Conservation (phyloP, 2,113 vertebrate species). For the Bothrops jararaca region DNA sequence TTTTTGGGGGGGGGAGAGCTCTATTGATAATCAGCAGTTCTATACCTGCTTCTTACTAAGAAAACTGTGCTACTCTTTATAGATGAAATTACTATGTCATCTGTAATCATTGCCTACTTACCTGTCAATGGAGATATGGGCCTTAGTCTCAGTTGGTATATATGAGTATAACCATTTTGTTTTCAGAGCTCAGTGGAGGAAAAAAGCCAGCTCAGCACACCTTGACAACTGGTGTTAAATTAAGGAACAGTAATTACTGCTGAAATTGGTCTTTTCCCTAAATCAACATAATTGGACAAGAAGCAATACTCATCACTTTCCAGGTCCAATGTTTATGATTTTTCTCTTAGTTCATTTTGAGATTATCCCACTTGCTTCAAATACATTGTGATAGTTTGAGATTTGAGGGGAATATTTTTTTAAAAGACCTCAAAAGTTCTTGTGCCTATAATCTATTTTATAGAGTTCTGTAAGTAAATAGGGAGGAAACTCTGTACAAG, state of each 20-base stretch:
- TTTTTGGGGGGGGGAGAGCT: background rate
- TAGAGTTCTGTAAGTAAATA: background rate
- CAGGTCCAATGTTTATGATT: background rate
- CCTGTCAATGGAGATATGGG: background rate
- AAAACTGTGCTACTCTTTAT: background rate
- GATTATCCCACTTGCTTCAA: background rate
- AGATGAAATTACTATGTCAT: rapidly evolving
- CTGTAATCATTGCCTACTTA: background rate
- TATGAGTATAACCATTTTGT: background rate
- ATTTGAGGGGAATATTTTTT: background rate
- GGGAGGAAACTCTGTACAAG: background rate
- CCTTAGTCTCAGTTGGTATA: background rate
- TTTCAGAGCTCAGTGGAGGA: background rate
- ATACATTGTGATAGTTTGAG: background rate
- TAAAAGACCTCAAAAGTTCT: background rate
- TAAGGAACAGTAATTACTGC: slow-evolving; percentile 5
- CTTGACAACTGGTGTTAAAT: background rate
- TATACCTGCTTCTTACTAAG: background rate
- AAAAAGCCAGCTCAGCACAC: background rate
- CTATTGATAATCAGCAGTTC: background rate
- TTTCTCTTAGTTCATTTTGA: background rate
- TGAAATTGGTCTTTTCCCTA: background rate
- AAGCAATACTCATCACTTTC: slow-evolving; percentile 7
- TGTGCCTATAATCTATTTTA: background rate
- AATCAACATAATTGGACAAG: background rate